Evolutionary conservation across 2,113 vertebrate species (phyloP).

Genomic region (human): DNA sequence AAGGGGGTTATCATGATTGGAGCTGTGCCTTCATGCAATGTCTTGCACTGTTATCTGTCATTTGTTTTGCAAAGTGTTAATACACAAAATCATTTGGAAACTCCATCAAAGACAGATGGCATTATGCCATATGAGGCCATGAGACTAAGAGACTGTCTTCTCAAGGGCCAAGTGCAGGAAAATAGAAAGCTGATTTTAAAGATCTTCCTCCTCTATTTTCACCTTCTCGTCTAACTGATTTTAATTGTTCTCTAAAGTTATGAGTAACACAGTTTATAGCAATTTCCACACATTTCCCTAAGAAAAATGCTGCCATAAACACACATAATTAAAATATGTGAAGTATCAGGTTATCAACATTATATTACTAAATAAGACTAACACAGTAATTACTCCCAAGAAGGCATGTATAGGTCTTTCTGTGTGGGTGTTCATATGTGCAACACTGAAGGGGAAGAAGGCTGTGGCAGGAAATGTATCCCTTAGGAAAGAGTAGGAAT

Average conservation of each 20-base stretch:
- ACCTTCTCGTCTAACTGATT: neutral
- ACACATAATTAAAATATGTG: neutral
- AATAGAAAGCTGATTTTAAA: neutral
- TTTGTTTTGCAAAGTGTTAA: neutral
- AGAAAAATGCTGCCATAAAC: neutral
- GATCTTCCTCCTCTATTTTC: neutral
- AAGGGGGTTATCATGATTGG: neutral
- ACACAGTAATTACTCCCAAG: neutral
- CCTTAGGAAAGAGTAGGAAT: neutral
- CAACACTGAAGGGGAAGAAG: neutral
- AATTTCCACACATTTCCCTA: neutral
- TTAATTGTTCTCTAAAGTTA: neutral
- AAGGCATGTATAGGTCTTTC: neutral
- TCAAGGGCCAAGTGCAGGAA: neutral
- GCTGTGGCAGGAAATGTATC: neutral
- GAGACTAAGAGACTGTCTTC: neutral
- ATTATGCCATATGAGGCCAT: neutral
- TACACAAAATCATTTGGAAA: neutral
- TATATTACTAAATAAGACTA: neutral
- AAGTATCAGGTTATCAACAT: neutral
- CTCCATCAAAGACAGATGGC: neutral
- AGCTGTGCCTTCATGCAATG: neutral
- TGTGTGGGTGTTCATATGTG: neutral
- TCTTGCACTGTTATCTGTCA: neutral
- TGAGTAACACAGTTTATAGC: neutral